These are phyloP conservation scores for Stictonetta naevosa DNA, from an alignment of 2,113 vertebrate species.

Conservation along the genomic window DNA sequence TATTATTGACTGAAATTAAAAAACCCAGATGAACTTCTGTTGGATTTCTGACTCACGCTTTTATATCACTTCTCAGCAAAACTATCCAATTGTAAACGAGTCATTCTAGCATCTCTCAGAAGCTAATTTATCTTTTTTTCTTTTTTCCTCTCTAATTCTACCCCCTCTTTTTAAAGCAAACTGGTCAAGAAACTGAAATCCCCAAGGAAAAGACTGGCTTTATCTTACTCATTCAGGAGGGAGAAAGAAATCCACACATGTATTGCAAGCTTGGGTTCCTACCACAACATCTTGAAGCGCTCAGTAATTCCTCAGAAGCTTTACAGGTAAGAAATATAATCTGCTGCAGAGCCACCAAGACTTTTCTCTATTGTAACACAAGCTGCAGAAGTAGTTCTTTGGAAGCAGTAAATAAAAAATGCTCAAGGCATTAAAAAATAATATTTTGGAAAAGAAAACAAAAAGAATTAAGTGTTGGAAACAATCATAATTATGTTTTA, in stretches of 20 bases:
- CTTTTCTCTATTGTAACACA: not conserved
- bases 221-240: not conserved
- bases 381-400: constrained; percentile 5
- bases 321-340: not conserved
- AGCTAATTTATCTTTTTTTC: not conserved
- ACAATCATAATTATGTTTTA: constrained; percentile 59
- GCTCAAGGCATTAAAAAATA: constrained; percentile 45
- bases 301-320: constrained; percentile 10
- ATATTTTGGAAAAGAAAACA: not conserved
- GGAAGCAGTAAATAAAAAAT: constrained; percentile 52
- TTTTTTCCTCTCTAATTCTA: too few relatives aligned
- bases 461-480: constrained; percentile 29
- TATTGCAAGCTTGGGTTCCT: not conserved
- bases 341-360: not conserved
- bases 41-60: not conserved
- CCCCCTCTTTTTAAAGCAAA: not conserved
- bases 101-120: not conserved
- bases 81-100: not conserved
- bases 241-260: constrained; percentile 10
- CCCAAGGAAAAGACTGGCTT: not conserved
- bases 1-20: not conserved
- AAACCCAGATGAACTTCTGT: not conserved
- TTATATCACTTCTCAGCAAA: not conserved
- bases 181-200: not conserved
- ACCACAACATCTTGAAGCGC: not conserved